Conservation (phyloP, 2,888 invertebrate genomes). For the Smittia sp. region DNA sequence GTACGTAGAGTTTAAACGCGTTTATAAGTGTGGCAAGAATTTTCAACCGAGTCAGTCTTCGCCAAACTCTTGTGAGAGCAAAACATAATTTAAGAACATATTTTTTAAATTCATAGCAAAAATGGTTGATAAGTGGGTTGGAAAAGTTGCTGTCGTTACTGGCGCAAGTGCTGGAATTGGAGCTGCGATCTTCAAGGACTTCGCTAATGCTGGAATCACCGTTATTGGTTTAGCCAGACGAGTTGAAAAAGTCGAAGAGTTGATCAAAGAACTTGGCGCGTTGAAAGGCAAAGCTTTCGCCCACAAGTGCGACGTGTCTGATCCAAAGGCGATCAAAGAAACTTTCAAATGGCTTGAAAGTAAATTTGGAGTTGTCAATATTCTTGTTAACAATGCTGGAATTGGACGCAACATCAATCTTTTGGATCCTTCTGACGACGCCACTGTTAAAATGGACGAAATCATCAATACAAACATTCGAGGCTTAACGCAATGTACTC, state of each 20-base stretch:
- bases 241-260: conserved; percentile 45
- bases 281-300: conserved; percentile 46
- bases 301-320: conserved; percentile 55
- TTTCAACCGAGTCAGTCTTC: no score
- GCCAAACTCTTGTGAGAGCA: no score
- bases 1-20: no score
- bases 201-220: conserved; percentile 55
- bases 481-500: conserved; percentile 54
- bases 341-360: conserved; percentile 56
- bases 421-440: conserved; percentile 7
- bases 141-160: conserved; percentile 59
- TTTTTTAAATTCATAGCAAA: no score
- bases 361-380: conserved; percentile 56
- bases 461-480: conserved; percentile 55
- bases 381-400: conserved; percentile 61
- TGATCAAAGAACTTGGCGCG: not conserved
- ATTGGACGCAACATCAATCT: conserved; percentile 44
- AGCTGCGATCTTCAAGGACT: conserved; percentile 52
- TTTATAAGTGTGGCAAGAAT: no score
- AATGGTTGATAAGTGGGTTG: conserved; percentile 30
- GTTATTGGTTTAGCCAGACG: conserved; percentile 58
- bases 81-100: no score
- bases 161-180: conserved; percentile 63
- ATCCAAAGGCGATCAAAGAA: conserved; percentile 56
- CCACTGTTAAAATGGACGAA: conserved; percentile 45